These are phyloP conservation scores for Rhinolophus sinicus DNA, from an alignment of 2,113 vertebrate genomes.

Conservation along the genomic window DNA sequence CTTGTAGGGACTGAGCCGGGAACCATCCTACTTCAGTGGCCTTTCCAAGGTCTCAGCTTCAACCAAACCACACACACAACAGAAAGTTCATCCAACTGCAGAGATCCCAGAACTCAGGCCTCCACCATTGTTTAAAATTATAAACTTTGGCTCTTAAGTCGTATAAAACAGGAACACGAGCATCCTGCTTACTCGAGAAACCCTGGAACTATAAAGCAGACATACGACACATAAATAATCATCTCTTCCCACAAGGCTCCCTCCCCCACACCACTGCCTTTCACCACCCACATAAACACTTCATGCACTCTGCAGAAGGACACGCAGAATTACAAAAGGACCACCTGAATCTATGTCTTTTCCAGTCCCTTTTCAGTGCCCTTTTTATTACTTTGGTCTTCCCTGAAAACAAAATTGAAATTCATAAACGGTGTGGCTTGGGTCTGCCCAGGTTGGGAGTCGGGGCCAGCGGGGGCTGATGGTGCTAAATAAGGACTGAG, in stretches of 20 bases:
- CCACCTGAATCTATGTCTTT: neutral
- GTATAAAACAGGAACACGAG: conserved; percentile 23
- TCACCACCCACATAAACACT: neutral
- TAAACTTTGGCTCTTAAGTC: conserved; percentile 10
- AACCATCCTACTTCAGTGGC: neutral
- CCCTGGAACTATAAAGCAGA: neutral
- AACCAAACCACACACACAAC: neutral
- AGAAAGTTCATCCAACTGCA: neutral
- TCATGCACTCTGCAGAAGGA: neutral
- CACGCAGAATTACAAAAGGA: neutral
- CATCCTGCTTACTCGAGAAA: neutral
- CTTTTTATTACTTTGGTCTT: neutral
- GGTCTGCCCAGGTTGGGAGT: neutral
- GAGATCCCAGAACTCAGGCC: neutral
- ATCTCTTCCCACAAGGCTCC: neutral
- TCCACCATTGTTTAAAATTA: neutral
- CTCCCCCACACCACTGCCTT: neutral
- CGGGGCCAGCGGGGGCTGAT: neutral
- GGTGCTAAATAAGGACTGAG: neutral
- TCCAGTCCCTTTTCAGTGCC: neutral
- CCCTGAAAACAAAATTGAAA: conserved; percentile 46
- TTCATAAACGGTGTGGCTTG: neutral
- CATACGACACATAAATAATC: neutral
- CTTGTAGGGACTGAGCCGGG: neutral
- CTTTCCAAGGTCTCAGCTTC: neutral